Base-by-base conservation (phyloP, 2,888 invertebrate genomes). In the Cantharis rufa region DNA sequence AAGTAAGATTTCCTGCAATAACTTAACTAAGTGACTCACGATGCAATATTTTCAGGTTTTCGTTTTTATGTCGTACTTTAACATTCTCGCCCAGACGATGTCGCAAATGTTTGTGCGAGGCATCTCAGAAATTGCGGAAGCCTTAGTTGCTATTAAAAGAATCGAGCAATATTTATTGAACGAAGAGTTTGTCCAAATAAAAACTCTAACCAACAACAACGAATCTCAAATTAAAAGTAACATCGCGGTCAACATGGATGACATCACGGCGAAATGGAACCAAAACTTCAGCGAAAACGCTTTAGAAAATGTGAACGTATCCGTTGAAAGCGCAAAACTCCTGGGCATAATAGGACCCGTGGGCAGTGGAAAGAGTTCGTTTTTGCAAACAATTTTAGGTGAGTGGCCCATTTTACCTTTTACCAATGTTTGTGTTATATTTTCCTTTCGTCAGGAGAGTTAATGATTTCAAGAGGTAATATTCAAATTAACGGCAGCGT, bases 341-440 rank as follows among this genome's bases (percentile, higher is more conserved):
- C 88, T 93, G 1, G 90, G 87, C 1, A 80, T 89, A 18, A 91
- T 92, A 72, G 92, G 92, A 64, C 89, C 91, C 4, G 92, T 92
- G 1, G 92, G 92, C 2, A 88, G 91, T 69, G 92, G 92, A 13
- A 92, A 94, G 80, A 92, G 93, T 2, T 93, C 94, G 0, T 84
- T 95, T 0, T 87, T 95, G 0, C 92, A 93, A 82, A 92, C 94
- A 0, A 90, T 97, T 71, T 89, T 97, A 5, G 91, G 93, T 5
- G 96, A 96, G 85, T 88, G 95, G 0, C 7, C 28, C 24, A n/a
- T 27, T 71, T n/a, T n/a, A n/a, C n/a, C n/a, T n/a, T 27, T 15
- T 48, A 11, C 10, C 15, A 28, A 16, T 62, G n/a, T 70, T 16
- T 32, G 10, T 62, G 18, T 62, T 62, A 27, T 21, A 11, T 15